phyloP scores from a whole-genome alignment of 1,140 invertebrate genomes.

The Tetramorium alpestre region DNA sequence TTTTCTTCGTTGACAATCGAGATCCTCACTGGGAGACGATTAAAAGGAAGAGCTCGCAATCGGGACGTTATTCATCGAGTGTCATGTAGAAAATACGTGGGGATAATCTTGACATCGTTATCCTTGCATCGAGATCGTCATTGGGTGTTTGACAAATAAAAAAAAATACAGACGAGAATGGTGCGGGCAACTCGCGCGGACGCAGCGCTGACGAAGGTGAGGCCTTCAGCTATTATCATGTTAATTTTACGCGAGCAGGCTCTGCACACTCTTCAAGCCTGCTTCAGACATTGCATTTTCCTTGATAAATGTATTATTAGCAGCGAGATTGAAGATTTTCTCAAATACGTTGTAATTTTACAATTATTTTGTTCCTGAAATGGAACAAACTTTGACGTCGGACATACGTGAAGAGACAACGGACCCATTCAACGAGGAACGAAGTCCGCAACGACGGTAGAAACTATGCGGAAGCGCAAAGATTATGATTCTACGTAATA shows the following conservation, averaged over 20 bases:
- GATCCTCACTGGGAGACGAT: background rate
- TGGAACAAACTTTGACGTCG: background rate
- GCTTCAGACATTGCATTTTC: background rate
- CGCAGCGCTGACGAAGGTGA: constrained; percentile 23
- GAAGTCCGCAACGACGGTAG: background rate
- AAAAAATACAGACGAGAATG: constrained; percentile 1
- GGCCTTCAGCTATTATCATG: background rate
- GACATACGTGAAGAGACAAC: background rate
- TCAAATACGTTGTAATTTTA: background rate
- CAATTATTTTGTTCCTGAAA: background rate
- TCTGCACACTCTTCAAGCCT: background rate
- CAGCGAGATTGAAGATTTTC: background rate
- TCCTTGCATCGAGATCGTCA: background rate
- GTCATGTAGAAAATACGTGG: background rate
- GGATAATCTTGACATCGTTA: background rate
- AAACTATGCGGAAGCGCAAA: background rate
- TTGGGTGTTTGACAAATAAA: background rate
- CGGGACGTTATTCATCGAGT: background rate
- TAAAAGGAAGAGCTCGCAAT: background rate
- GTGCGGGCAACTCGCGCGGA: constrained; percentile 15
- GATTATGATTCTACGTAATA: background rate
- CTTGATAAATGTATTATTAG: background rate
- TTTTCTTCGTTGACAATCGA: background rate
- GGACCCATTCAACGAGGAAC: background rate
- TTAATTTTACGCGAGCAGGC: constrained; percentile 5